A percentile compares a stretch with the other conserved stretches of the same genome.
phyloP scores from a whole-genome alignment of 1,140 invertebrate genomes.

The Drosophila navojoa region DNA sequence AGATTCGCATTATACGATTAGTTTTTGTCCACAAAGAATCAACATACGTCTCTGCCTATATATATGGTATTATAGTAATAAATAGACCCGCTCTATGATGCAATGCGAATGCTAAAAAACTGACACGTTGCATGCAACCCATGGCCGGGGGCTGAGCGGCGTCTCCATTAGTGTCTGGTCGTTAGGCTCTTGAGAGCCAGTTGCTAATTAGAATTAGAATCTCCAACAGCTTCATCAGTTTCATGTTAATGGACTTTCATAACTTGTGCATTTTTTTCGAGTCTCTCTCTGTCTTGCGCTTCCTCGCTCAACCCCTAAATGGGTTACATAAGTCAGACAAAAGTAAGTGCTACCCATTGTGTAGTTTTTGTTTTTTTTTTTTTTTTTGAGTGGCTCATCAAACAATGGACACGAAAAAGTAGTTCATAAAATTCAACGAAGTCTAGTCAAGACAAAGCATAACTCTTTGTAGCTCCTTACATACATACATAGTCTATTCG shows the following conservation, averaged over 20 bases:
- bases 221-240: constrained; percentile 19
- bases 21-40: constrained; percentile 26
- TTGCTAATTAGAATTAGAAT: constrained; percentile 58
- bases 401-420: constrained; percentile 11
- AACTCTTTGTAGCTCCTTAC: background rate
- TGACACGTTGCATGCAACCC: constrained; percentile 52
- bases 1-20: constrained; percentile 70
- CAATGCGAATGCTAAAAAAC: constrained; percentile 66
- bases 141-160: constrained; percentile 30
- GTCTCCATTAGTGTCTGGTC: constrained; percentile 68
- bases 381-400: background rate
- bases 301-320: background rate
- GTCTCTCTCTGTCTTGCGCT: background rate
- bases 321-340: constrained; percentile 25
- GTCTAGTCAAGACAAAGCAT: background rate
- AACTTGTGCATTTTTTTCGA: constrained; percentile 15
- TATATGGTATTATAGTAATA: background rate
- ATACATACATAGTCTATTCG: background rate
- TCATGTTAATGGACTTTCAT: constrained; percentile 67
- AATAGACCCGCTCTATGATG: constrained; percentile 40
- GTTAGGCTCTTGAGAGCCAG: constrained; percentile 42
- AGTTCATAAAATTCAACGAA: background rate
- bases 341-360: constrained; percentile 16
- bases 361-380: background rate
- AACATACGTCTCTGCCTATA: background rate